phyloP scores from a whole-genome alignment of 2,888 invertebrate species.

The Teleogryllus oceanicus region DNA sequence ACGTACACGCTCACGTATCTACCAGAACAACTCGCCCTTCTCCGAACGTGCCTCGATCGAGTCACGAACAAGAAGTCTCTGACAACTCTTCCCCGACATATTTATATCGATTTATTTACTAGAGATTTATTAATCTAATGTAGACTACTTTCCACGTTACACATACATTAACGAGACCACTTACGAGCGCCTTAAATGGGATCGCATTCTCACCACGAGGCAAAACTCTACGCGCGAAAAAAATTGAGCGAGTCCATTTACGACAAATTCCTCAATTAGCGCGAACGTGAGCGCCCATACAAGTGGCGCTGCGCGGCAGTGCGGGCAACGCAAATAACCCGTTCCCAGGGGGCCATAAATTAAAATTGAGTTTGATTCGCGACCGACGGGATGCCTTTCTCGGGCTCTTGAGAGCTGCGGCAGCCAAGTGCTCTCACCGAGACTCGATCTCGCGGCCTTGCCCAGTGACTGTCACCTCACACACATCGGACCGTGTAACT shows the following conservation, averaged over 20 bases:
- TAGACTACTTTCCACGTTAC: neutral
- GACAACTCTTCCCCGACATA: neutral
- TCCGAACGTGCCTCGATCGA: too few relatives aligned
- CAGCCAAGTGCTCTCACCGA: neutral
- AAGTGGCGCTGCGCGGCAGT: neutral
- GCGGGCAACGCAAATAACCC: conserved; percentile 1
- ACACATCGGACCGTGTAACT: too few relatives aligned
- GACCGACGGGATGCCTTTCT: neutral
- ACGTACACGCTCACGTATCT: too few relatives aligned
- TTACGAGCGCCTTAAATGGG: neutral
- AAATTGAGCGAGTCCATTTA: neutral
- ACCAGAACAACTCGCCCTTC: too few relatives aligned
- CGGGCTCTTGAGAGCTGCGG: neutral
- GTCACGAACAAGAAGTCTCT: neutral
- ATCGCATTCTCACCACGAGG: neutral
- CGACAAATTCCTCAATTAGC: conserved; percentile 18
- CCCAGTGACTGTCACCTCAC: too few relatives aligned
- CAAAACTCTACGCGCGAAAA: neutral
- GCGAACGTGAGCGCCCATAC: neutral
- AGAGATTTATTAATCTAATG: neutral
- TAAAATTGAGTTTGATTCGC: neutral
- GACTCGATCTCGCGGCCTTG: neutral
- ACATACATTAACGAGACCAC: conserved; percentile 3
- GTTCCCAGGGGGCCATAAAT: neutral
- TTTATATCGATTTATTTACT: neutral